A percentile compares a stretch with the other conserved stretches of the same genome.
phyloP scores from a whole-genome alignment of 2,888 invertebrate species.

The Cryptophagus acutangulus region DNA sequence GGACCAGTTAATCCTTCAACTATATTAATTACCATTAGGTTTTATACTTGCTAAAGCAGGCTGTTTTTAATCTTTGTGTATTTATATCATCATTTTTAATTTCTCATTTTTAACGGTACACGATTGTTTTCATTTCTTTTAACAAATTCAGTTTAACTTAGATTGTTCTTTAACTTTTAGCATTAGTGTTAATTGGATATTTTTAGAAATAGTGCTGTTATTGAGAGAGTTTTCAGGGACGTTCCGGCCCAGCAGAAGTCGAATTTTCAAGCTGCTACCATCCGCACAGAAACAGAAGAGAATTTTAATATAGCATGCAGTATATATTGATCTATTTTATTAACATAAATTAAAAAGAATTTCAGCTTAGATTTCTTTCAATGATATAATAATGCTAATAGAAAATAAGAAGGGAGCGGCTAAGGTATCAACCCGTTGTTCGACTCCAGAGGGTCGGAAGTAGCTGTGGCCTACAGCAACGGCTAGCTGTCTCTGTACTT shows the following conservation, averaged over 20 bases:
- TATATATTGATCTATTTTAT: constrained; percentile 8
- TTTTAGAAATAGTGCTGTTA: constrained; percentile 43
- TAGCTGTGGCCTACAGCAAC: constrained; percentile 62
- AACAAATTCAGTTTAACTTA: constrained; percentile 11
- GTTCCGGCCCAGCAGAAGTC: constrained; percentile 47
- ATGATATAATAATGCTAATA: constrained; percentile 18
- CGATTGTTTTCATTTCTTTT: not conserved
- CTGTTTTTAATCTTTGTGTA: not conserved
- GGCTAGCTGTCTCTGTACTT: constrained; percentile 59
- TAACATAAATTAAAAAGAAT: not conserved
- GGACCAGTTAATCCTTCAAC: constrained; percentile 16
- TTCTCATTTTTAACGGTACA: not conserved
- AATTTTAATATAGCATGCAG: constrained; percentile 29
- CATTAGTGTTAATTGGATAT: constrained; percentile 14
- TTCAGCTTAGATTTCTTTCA: no score
- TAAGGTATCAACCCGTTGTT: constrained; percentile 44
- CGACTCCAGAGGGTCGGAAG: constrained; percentile 49
- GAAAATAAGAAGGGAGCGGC: constrained; percentile 24
- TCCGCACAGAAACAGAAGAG: constrained; percentile 32
- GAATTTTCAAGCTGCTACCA: constrained; percentile 46
- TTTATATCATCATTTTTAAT: not conserved
- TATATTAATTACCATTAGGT: constrained; percentile 17
- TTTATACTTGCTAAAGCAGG: constrained; percentile 20
- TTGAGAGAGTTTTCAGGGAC: constrained; percentile 47
- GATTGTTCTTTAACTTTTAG: constrained; percentile 15